Conservation (phyloP, 2,113 vertebrate species). For the Lutjanus erythropterus region DNA sequence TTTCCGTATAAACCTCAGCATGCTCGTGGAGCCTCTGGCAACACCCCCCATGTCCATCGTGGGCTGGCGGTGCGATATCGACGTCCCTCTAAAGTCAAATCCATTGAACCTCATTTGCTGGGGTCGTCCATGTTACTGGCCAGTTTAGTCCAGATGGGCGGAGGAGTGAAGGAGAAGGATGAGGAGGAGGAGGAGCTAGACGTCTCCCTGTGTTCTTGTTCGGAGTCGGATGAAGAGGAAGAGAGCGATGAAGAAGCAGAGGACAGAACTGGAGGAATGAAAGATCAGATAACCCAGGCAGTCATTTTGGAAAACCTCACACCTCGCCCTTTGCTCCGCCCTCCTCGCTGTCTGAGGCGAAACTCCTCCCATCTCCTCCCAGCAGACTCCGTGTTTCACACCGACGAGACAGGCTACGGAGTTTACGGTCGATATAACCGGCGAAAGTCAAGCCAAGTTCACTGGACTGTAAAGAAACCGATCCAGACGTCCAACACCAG, state of each 20-base stretch:
- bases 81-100: slow-evolving; percentile 28
- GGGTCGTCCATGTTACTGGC: slow-evolving; percentile 85
- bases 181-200: slow-evolving; percentile 15
- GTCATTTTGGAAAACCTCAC: slow-evolving; percentile 35
- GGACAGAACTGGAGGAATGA: background rate
- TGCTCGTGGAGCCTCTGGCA: slow-evolving; percentile 77
- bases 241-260: slow-evolving; percentile 20
- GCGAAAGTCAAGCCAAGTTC: slow-evolving; percentile 80
- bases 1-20: slow-evolving; percentile 18
- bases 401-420: slow-evolving; percentile 64
- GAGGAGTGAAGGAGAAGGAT: slow-evolving; percentile 8
- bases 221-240: slow-evolving; percentile 58
- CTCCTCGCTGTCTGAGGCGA: slow-evolving; percentile 84
- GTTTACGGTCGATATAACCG: slow-evolving; percentile 81
- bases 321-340: slow-evolving; percentile 70
- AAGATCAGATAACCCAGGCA: background rate
- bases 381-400: slow-evolving; percentile 54
- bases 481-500: slow-evolving; percentile 60
- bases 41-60: slow-evolving; percentile 81
- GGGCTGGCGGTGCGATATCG: slow-evolving; percentile 80
- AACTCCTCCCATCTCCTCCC: slow-evolving; percentile 86
- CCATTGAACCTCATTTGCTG: slow-evolving; percentile 82
- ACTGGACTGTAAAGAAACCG: background rate
- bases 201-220: slow-evolving; percentile 54
- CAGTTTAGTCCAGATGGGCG: slow-evolving; percentile 82